Base-by-base conservation (phyloP, 2,797 vertebrate genomes). In the Lepidocolaptes lacrymiger region DNA sequence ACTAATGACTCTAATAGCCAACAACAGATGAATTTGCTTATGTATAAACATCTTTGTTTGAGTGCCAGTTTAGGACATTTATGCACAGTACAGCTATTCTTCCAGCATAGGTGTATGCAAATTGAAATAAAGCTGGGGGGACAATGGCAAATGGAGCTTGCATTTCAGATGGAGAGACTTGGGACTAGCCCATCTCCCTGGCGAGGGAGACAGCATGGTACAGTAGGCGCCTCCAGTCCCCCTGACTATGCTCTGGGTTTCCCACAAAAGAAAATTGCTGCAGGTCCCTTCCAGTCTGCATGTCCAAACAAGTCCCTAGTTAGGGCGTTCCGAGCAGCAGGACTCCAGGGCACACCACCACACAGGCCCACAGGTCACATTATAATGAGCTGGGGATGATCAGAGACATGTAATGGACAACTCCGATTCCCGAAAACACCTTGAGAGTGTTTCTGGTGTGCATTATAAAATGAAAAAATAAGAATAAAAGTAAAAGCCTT, bases 1-100 rank as follows among this genome's bases (percentile, higher is more conserved):
- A 96, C 91, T 93, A 93, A 96, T 94, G 92, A 93, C 88, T 95
- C 82, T 92, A 95, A 91, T 90, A 95, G 71, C 61, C 74, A 85
- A 92, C 88, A 97, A 93, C 95, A 88, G 83, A 91, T 94, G 83
- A 81, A 95, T 93, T 96, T 97, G 88, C 85, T 95, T 93, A 91
- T 95, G 91, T 91, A 93, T 93, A 95, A 97, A 93, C 91, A 96
- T 87, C 93, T 83, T 94, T 95, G 91, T 91, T 91, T 86, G 69
- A 82, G 63, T 96, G 91, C 95, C 89, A 95, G 85, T 80, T 80
- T 84, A 77, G 94, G 63, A 86, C 83, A 79, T 77, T 91, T 86
- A 76, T 88, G 82, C 82, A 93, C 83, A 90, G 71, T 79, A 56
- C 80, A 41, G 56, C 83, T 61, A 91, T 90, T 97, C 93, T 91